Base-by-base conservation (phyloP, 2,797 vertebrate genomes). In the Nyctalus aviator region DNA sequence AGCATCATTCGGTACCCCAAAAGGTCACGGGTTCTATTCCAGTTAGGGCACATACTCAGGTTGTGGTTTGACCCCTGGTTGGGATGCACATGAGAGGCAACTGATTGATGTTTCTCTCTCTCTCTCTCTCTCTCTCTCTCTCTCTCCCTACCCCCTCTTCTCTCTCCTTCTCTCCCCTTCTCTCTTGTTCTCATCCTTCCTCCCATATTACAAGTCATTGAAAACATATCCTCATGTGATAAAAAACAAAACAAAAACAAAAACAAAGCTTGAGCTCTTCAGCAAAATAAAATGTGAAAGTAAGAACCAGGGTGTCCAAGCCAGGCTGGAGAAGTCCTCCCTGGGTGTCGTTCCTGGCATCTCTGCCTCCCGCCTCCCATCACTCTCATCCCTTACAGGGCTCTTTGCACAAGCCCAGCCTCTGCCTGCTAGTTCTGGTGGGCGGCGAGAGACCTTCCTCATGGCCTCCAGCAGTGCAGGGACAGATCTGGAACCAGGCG, bases 401-500 rank as follows among this genome's bases (percentile, higher is more conserved):
- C 81, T 84, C 50, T 66, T 8, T 50, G 62, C 20, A 69, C 50
- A 77, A 50, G 50, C 21, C 21, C 3, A 9, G 25, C 25, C 18
- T 82, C 66, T 32, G 69, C 30, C 46, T 88, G 46, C 75, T 14
- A 32, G 53, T 77, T 88, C 20, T 18, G 48, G 12, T 32, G 62
- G 87, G 89, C 32, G 44, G 32, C 13, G 37, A n/a, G 50, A 73
- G 46, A 30, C 32, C 69, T 66, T 88, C 27, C 85, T 27, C 68
- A 8, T 1, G 4, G 84, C 13, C 27, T 44, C 73, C n/a, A 55
- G 73, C 84, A 95, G 91, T 53, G 37, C 21, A 66, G 66, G 83
- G 84, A 87, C 72, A 95, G 92, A 90, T 76, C 48, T 57, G 76
- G 79, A 86, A 77, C 15, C 1, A 1, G 72, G 55, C 37, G 9